Percentiles rank a stretch among this genome's conserved stretches.
Conservation (phyloP, 2,797 vertebrate species). For the Tragelaphus eurycerus region DNA sequence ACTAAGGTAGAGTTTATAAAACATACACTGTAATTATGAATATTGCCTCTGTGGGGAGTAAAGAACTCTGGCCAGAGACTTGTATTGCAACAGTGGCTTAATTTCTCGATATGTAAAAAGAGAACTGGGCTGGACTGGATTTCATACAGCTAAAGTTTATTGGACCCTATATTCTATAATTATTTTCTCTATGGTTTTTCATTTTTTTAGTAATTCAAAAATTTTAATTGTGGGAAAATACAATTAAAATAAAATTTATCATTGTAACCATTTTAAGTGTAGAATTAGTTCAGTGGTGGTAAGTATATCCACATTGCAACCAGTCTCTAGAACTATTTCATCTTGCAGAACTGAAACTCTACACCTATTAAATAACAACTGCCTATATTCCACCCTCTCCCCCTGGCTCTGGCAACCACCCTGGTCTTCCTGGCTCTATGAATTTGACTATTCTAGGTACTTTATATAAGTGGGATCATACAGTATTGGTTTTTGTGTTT, state of each 20-base stretch:
- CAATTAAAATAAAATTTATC: not conserved
- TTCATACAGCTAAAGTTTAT: not conserved
- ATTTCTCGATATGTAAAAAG: not conserved
- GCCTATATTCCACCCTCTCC: not conserved
- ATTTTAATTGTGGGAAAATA: slow-evolving; percentile 25
- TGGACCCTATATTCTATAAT: not conserved
- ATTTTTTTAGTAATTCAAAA: not conserved
- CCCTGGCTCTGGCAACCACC: not conserved
- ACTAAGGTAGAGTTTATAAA: not conserved
- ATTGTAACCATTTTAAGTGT: not conserved
- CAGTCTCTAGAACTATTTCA: not conserved
- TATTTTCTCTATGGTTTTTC: not conserved
- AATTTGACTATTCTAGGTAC: not conserved
- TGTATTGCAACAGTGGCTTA: not conserved
- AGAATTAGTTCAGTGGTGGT: not conserved
- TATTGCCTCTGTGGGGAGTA: not conserved
- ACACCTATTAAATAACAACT: not conserved
- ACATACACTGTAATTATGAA: not conserved
- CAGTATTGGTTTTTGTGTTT: not conserved
- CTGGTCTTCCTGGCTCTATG: not conserved
- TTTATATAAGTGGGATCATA: not conserved
- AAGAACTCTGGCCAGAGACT: not conserved
- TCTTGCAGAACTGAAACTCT: not conserved
- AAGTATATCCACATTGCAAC: not conserved
- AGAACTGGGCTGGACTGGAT: not conserved